Base-by-base conservation (phyloP, 2,113 vertebrate genomes). In the Corynorhinus townsendii region DNA sequence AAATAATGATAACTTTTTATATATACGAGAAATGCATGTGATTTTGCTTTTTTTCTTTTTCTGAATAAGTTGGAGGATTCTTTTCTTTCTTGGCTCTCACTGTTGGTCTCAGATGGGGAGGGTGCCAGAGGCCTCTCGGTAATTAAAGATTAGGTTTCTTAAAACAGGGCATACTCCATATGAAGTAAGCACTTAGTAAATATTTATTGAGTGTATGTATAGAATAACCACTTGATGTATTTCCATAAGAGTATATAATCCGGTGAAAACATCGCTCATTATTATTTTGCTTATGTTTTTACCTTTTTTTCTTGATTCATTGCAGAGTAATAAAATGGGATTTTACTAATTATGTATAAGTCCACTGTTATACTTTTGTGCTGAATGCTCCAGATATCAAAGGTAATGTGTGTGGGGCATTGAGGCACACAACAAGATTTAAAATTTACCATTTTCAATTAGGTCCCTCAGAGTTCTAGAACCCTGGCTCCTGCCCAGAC, bases 391-490 rank as follows among this genome's bases (percentile, higher is more conserved):
- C 89, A 92, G 85, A 80, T 96, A 86, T 62, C 76, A 94, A 77
- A 94, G 95, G 81, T 90, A 79, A 93, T 82, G 16, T 71, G 72
- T 82, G 14, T 66, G 72, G 79, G 86, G 75, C 97, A 83, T 89
- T 92, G 91, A 97, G 88, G 96, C 52, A 95, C 45, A 3, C 80
- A 94, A 43, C 56, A 94, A 96, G 95, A 92, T 94, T 95, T 96
- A 90, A 96, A 97, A 94, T 95, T 88, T 90, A 86, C 95, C 84
- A 64, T 95, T 97, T 96, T 95, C 90, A 93, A 28, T 96, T 90
- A 92, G 93, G 90, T 92, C 92, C 86, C 93, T 97, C 93, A 88
- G 71, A 94, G 92, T 92, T 91, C 72, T 96, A 91, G 95, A 96
- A 73, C 91, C 90, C 85, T 95, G 96, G 96, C 92, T 91, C 86